These are phyloP conservation scores for Drosophila bifasciata DNA, from an alignment of 1,140 invertebrate species.

Conservation along the genomic window DNA sequence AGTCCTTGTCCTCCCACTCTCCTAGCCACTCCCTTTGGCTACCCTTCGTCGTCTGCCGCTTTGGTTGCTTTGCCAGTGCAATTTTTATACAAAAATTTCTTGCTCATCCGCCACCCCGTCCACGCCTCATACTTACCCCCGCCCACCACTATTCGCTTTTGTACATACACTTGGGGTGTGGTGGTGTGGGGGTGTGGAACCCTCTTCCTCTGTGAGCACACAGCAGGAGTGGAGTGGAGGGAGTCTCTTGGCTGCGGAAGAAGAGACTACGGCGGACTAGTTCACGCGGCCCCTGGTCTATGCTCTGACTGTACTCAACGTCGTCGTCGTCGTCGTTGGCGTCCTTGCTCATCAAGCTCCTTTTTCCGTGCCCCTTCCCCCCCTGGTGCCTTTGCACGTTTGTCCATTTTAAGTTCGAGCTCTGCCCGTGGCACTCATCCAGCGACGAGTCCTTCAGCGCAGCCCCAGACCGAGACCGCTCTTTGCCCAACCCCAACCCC, in stretches of 20 bases:
- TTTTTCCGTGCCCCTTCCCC: slow-evolving; percentile 15
- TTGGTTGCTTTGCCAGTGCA: slow-evolving; percentile 70
- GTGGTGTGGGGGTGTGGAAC: slow-evolving; percentile 18
- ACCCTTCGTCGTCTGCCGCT: slow-evolving; percentile 67
- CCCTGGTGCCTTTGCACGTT: slow-evolving; percentile 58
- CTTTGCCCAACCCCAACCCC: neutral
- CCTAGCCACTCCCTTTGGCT: slow-evolving; percentile 39
- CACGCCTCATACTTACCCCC: slow-evolving; percentile 14
- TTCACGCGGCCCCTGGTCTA: slow-evolving; percentile 47
- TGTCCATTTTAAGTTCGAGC: slow-evolving; percentile 82
- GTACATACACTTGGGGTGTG: slow-evolving; percentile 56
- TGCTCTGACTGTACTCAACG: slow-evolving; percentile 24
- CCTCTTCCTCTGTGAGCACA: slow-evolving; percentile 31
- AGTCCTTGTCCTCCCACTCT: too few species aligned
- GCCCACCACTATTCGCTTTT: slow-evolving; percentile 6
- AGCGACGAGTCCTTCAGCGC: slow-evolving; percentile 72
- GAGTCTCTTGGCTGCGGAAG: slow-evolving; percentile 57
- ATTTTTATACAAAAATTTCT: slow-evolving; percentile 82
- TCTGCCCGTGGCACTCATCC: slow-evolving; percentile 79
- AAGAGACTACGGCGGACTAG: slow-evolving; percentile 58
- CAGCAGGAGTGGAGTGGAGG: slow-evolving; percentile 18
- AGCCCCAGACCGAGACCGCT: slow-evolving; percentile 20
- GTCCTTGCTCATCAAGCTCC: slow-evolving; percentile 77
- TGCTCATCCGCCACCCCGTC: slow-evolving; percentile 30
- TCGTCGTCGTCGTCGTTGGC: slow-evolving; percentile 15